These are phyloP conservation scores for Okapia johnstoni DNA, from an alignment of 2,113 vertebrate species.

Conservation along the genomic window DNA sequence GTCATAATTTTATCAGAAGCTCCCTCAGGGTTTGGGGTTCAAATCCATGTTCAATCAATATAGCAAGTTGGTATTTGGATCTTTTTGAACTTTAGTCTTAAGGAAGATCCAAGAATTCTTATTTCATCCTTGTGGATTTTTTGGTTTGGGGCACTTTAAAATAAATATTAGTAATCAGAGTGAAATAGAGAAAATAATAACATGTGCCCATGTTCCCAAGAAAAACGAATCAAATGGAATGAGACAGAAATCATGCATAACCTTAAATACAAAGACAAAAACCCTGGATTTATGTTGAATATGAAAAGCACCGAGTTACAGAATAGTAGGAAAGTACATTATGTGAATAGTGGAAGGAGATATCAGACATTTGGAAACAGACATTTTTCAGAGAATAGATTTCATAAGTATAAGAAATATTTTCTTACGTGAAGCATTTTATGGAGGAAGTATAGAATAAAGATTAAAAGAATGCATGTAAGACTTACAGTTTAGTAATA, in stretches of 20 bases:
- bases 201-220: background rate
- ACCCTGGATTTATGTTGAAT: background rate
- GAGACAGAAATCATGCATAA: background rate
- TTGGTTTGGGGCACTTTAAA: background rate
- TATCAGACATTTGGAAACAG: background rate
- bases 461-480: background rate
- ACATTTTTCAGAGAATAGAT: background rate
- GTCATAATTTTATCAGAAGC: background rate
- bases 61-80: background rate
- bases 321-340: background rate
- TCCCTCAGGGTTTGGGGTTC: background rate
- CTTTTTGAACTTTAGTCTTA: background rate
- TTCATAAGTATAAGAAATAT: background rate
- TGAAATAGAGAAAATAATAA: conserved; percentile 13
- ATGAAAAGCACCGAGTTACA: background rate
- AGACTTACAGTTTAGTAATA: background rate
- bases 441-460: background rate
- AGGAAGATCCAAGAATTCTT: background rate
- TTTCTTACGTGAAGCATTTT: background rate
- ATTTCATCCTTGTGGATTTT: background rate
- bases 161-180: background rate
- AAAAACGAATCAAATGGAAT: background rate
- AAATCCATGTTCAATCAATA: background rate
- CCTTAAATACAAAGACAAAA: background rate
- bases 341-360: background rate